phyloP scores from a whole-genome alignment of 2,113 vertebrate genomes.

The Megaceryle maxima region DNA sequence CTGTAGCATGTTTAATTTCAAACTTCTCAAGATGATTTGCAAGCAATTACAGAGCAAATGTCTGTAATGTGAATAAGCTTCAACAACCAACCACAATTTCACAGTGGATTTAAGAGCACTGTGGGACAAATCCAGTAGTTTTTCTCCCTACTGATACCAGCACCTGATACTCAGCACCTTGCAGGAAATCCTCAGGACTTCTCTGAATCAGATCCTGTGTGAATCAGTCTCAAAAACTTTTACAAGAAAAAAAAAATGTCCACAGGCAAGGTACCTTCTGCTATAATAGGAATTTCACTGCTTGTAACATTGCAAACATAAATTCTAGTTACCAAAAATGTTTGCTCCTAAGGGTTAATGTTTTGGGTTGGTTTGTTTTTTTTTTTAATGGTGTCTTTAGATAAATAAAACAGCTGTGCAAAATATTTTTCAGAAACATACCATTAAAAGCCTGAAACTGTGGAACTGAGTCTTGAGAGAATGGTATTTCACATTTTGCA shows the following conservation, averaged over 20 bases:
- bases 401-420: not conserved
- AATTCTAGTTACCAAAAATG: not conserved
- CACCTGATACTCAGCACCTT: not conserved
- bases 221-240: not conserved
- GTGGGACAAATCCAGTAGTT: not conserved
- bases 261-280: not conserved
- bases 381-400: not conserved
- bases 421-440: not conserved
- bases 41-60: not conserved
- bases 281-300: not conserved
- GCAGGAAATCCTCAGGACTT: not conserved
- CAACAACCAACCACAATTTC: not conserved
- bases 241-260: not conserved
- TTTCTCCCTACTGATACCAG: not conserved
- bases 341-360: not conserved
- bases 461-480: not conserved
- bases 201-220: not conserved
- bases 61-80: not conserved
- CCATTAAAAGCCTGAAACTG: not conserved
- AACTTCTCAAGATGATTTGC: not conserved
- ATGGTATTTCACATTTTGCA: not conserved
- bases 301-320: not conserved
- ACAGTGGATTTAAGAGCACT: not conserved
- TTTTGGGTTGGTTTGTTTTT: not conserved
- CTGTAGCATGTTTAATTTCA: not conserved